These are phyloP conservation scores for Lichenostomus cassidix DNA, from an alignment of 2,113 vertebrate species.

Conservation along the genomic window DNA sequence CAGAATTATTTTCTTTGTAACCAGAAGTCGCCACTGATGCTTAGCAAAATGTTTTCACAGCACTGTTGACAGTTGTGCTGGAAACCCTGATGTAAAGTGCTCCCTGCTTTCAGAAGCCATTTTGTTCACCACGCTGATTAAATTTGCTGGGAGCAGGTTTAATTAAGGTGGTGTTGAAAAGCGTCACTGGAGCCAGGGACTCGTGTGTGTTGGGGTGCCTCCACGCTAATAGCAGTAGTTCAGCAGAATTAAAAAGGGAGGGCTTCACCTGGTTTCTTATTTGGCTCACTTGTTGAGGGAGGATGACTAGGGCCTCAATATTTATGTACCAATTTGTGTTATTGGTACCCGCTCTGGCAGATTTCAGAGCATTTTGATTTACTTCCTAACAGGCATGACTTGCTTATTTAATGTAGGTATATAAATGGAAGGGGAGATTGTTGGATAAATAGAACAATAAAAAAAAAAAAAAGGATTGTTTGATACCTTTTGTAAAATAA, in stretches of 20 bases:
- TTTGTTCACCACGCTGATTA: not conserved
- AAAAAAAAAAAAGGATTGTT: not conserved
- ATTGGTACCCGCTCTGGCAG: not conserved
- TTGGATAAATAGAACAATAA: not conserved
- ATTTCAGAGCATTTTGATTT: constrained; percentile 49
- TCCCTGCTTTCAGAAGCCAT: constrained; percentile 38
- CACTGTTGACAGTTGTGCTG: not conserved
- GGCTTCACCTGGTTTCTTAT: not conserved
- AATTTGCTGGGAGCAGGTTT: constrained; percentile 52
- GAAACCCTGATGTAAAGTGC: not conserved
- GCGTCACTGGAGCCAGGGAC: not conserved
- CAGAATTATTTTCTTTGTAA: not conserved
- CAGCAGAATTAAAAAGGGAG: constrained; percentile 6
- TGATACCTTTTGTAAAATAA: not conserved
- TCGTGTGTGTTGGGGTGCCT: not conserved
- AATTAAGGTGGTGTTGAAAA: constrained; percentile 62
- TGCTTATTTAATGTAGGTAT: not conserved
- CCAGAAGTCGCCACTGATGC: not conserved
- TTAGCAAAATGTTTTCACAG: not conserved
- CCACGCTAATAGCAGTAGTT: not conserved
- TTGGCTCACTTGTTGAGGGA: constrained; percentile 43
- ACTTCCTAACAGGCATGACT: not conserved
- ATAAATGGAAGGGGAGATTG: not conserved
- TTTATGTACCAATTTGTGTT: constrained; percentile 50
- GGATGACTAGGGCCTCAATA: constrained; percentile 12